Percentiles rank a stretch among this genome's conserved stretches.
Evolutionary conservation across 2,113 vertebrate species (phyloP).

Genomic region (Uropsilus gracilis): DNA sequence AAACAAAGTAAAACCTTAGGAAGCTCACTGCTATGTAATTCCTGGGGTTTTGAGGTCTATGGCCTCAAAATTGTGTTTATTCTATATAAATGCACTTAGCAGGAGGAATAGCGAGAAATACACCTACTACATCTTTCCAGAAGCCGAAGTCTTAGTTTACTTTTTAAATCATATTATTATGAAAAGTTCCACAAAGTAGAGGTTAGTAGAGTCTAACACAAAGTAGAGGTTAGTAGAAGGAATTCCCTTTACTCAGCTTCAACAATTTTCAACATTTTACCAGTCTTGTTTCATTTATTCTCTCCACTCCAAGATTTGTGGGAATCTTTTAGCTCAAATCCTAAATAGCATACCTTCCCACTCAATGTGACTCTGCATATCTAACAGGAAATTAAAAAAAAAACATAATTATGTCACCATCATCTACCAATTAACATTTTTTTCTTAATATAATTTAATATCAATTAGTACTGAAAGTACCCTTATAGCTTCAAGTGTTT

Average conservation of each 20-base stretch:
- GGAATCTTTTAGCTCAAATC: slow-evolving; percentile 20
- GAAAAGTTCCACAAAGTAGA: not conserved
- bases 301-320: not conserved
- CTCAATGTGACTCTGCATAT: not conserved
- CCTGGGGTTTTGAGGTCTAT: not conserved
- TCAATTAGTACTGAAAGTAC: slow-evolving; percentile 29
- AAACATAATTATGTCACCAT: not conserved
- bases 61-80: not conserved
- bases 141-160: not conserved
- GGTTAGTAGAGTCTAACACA: not conserved
- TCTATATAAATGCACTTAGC: slow-evolving; percentile 5
- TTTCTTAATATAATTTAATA: slow-evolving; percentile 17
- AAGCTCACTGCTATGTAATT: not conserved
- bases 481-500: slow-evolving; percentile 1
- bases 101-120: slow-evolving; percentile 2
- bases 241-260: not conserved
- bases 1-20: not conserved
- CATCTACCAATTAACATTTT: slow-evolving; percentile 6
- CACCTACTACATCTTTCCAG: not conserved
- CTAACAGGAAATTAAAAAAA: not conserved
- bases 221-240: not conserved
- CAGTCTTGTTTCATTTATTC: slow-evolving; percentile 28
- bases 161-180: slow-evolving; percentile 43
- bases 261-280: slow-evolving; percentile 18
- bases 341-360: not conserved